Evolutionary conservation across 2,797 vertebrate species (phyloP), one percentile per base, ranked within the genome.

Genomic region (Chelon auratus): DNA sequence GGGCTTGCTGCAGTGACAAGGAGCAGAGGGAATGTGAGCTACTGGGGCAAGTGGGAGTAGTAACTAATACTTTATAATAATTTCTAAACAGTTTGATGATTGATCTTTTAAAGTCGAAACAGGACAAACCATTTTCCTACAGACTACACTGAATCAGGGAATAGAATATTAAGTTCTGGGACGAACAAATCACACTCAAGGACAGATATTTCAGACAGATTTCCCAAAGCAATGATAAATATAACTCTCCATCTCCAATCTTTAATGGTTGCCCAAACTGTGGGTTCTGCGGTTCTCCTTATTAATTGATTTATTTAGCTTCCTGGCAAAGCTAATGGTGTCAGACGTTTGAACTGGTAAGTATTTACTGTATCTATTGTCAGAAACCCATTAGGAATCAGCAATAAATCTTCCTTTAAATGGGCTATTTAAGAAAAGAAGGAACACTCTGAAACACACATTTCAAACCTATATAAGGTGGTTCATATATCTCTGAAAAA

Each of bases 221-320:
- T 33, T 55, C 11, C 8, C 51, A 26, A 62, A 70, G 4, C n/a
- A 63, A 22, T 10, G 54, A 52, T 54, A n/a, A 6, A 72, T 43
- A 72, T 45, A 75, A 82, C 66, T 80, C 90, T 92, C 87, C 87
- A 93, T 93, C 80, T 93, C 89, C 92, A 92, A 90, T 90, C 52
- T 88, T 91, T 86, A 91, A 84, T 91, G 91, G 92, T 93, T 93
- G 90, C 91, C 67, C 87, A 92, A 92, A 93, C 85, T 55, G 36
- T 80, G 75, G 45, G 88, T 78, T 83, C 53, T 81, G 63, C 72
- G 80, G 60, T 75, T 84, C 52, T 80, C 58, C 62, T 79, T 68
- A 62, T 87, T 86, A 88, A 83, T 79, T 57, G 3, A 71, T 84
- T 17, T 58, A 77, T 89, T 85, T 78, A 85, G 81, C 68, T 64